Conservation (phyloP, 2,888 invertebrate species). For the Melanophora roralis region DNA sequence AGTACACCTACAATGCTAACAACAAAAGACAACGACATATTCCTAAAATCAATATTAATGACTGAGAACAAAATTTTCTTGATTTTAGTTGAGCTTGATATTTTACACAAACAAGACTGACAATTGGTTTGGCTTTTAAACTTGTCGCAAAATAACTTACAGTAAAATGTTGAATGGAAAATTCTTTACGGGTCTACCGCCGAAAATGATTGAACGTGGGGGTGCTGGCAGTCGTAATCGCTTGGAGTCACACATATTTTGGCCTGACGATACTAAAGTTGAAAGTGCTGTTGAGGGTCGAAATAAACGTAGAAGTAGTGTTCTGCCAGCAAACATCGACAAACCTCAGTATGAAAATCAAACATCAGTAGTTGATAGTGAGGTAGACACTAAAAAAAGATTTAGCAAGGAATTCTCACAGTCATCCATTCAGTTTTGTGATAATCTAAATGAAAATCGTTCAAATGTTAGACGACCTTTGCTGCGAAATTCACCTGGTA, state of each 20-base stretch:
- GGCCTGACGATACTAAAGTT: constrained; percentile 75
- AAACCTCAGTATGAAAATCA: constrained; percentile 42
- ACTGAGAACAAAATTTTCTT: constrained; percentile 50
- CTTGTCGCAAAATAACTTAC: not conserved
- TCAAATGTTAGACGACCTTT: constrained; percentile 11
- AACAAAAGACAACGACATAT: constrained; percentile 53
- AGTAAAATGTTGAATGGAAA: constrained; percentile 75
- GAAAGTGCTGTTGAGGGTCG: constrained; percentile 70
- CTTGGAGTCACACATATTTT: constrained; percentile 75
- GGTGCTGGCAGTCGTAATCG: constrained; percentile 67
- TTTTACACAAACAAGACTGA: constrained; percentile 41
- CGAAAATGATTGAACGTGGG: constrained; percentile 74
- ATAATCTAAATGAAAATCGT: constrained; percentile 67
- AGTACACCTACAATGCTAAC: constrained; percentile 60
- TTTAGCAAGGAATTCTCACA: constrained; percentile 75
- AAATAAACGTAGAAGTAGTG: constrained; percentile 67
- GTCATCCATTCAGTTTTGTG: constrained; percentile 75
- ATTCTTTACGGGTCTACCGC: constrained; percentile 76
- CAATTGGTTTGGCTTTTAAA: not conserved
- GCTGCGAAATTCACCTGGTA: constrained; percentile 14
- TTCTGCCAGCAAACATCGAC: constrained; percentile 65
- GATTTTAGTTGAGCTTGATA: constrained; percentile 51
- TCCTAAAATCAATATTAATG: constrained; percentile 46
- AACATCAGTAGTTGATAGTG: constrained; percentile 58
- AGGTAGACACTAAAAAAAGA: constrained; percentile 72